Evolutionary conservation across 2,797 vertebrate species (phyloP), one percentile per base, ranked within the genome.

Genomic region (Orestias chungarensis): DNA sequence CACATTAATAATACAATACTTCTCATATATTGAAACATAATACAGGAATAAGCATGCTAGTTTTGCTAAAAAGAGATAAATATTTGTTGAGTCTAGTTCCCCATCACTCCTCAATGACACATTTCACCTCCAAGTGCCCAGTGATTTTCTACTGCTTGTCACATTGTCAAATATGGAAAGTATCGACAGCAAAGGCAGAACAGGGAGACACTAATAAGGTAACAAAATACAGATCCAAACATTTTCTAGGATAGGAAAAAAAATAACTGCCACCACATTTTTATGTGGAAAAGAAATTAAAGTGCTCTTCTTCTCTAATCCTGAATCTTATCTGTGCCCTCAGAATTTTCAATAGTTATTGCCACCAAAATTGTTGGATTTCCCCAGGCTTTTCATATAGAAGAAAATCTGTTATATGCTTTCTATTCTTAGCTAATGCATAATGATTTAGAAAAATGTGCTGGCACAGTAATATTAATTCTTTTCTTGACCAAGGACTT

Each of bases 141-240:
- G 73, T 81, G 81, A 87, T 85, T 90, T 85, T 80, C 78, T 78
- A 74, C 76, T 68, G 74, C 87, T 78, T 90, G 87, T 91, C 92
- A 91, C 49, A 69, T 76, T 89, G 86, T 89, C 88, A 85, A 71
- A 81, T 87, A 83, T 78, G 79, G 80, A 83, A 82, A 81, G 81
- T 76, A 85, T 76, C 84, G 68, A 66, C 75, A 82, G 88, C 80
- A 67, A 79, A 59, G 11, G 62, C 73, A 70, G 80, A 89, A 91
- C 82, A 86, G 88, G 82, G 84, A 88, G 86, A 87, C 85, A 86
- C 90, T 93, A 93, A 93, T 92, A 90, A 91, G 91, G 83, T 83
- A 82, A 90, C 89, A 91, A 89, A 91, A 92, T 83, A 91, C 87
- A 85, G 85, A 85, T 84, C 73, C 86, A 80, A 89, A 86, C 91